Evolutionary conservation across 2,888 invertebrate species (phyloP), one percentile per base, ranked within the genome.

Genomic region (Notodromas monacha): DNA sequence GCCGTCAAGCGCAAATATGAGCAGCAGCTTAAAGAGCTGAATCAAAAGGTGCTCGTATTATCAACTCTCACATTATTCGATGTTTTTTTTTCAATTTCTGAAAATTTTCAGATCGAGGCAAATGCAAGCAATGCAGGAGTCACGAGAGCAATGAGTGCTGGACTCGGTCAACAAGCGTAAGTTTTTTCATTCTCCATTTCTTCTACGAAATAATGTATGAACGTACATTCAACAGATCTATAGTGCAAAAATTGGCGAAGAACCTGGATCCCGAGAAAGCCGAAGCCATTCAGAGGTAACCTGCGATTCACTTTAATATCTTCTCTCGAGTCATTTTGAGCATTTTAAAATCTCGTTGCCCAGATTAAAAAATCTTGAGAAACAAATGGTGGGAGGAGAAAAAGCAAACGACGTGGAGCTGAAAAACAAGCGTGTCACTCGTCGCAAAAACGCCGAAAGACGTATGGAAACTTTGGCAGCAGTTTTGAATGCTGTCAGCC

Each of bases 311-410:
- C 31, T 26, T 4, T 12, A 12, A 16, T 30, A 6, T 14, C n/a
- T 13, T n/a, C 16, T 15, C 12, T 12, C 12, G 31, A 11, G 14
- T 12, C 12, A 14, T 15, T 15, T 4, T n/a, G 4, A n/a, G 13
- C 11, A 12, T 27, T 4, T 26, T 27, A 15, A 16, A 45, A 46
- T 28, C 44, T 43, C 2, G 38, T 40, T 12, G 44, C 44, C 31
- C 43, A 59, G 55, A 47, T 50, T 58, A 38, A 55, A 64, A 42
- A 56, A 58, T 34, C 52, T 74, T 12, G 64, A 74, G 43, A 58
- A 63, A 28, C 60, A 63, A 31, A 60, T 76, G 54, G 68, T 76
- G 26, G 73, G 73, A 2, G 73, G 73, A 0, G 73, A 74, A 42
- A 57, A 63, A 38, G 64, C 61, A 1, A 55, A 66, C 42, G 70